Evolutionary conservation across 2,888 invertebrate genomes (phyloP).

Genomic region (Caradrina kadenii): DNA sequence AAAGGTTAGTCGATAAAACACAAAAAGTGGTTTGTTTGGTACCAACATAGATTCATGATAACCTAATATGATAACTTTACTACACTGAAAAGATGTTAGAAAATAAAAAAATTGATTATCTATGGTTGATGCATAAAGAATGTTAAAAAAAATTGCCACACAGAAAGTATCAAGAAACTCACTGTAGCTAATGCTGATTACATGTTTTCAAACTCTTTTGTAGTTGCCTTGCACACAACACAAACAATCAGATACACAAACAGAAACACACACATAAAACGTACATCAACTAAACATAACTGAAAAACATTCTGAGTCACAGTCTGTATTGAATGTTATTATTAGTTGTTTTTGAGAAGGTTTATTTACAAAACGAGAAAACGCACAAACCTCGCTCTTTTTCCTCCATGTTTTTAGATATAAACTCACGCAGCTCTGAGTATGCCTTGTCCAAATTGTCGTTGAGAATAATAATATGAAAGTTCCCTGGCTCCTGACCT

Average conservation of each 20-base stretch:
- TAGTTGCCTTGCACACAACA: not conserved
- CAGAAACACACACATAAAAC: conserved; percentile 10
- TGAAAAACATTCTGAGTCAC: conserved; percentile 45
- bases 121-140: not conserved
- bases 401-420: conserved; percentile 91
- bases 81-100: not conserved
- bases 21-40: conserved; percentile 23
- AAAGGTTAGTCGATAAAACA: conserved; percentile 32
- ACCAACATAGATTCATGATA: not conserved
- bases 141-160: not conserved
- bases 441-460: conserved; percentile 96
- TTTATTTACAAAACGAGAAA: conserved; percentile 5
- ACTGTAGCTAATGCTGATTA: not conserved
- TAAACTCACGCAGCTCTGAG: conserved; percentile 92
- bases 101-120: not conserved
- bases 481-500: conserved; percentile 93
- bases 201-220: not conserved
- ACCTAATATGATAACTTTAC: not conserved
- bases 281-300: conserved; percentile 12
- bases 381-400: conserved; percentile 85
- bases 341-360: conserved; percentile 13
- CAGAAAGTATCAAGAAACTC: not conserved
- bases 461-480: conserved; percentile 95
- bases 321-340: conserved; percentile 21
- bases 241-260: conserved; percentile 3